Conservation (phyloP, 2,888 invertebrate species). For the Ornithoptera alexandrae region DNA sequence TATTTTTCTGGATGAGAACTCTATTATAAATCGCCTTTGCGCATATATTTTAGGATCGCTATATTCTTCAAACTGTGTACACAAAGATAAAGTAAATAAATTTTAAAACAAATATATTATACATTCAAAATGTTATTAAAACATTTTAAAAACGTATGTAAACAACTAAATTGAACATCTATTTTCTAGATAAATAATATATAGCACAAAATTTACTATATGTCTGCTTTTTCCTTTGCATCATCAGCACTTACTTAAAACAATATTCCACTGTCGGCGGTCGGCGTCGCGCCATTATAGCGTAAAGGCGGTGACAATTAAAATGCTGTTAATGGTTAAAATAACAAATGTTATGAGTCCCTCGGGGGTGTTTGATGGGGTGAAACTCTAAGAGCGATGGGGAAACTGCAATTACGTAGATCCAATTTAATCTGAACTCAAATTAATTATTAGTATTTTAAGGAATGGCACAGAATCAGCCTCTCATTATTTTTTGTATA, state of each 20-base stretch:
- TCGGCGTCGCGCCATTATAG: conserved; percentile 32
- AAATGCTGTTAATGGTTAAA: conserved; percentile 59
- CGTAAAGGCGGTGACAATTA: conserved; percentile 49
- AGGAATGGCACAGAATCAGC: conserved; percentile 4
- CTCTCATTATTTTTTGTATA: conserved; percentile 13
- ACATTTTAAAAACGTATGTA: no score
- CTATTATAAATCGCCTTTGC: no score
- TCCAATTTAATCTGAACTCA: conserved; percentile 32
- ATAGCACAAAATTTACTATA: conserved; percentile 13
- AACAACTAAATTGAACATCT: no score
- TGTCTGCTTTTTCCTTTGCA: conserved; percentile 30
- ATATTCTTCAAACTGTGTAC: no score
- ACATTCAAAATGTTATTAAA: no score
- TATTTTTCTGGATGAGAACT: no score
- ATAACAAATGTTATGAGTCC: conserved; percentile 62
- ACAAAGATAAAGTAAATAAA: no score
- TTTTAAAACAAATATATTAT: no score
- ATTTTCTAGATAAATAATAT: background rate
- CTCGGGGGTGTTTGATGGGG: conserved; percentile 38
- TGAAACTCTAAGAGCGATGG: conserved; percentile 26
- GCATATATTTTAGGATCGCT: no score
- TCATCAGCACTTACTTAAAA: conserved; percentile 41
- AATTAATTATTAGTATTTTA: conserved; percentile 23
- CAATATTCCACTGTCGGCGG: conserved; percentile 36
- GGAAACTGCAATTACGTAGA: conserved; percentile 28